Conservation (phyloP, 1,140 invertebrate species). For the Platyscapa corneri region DNA sequence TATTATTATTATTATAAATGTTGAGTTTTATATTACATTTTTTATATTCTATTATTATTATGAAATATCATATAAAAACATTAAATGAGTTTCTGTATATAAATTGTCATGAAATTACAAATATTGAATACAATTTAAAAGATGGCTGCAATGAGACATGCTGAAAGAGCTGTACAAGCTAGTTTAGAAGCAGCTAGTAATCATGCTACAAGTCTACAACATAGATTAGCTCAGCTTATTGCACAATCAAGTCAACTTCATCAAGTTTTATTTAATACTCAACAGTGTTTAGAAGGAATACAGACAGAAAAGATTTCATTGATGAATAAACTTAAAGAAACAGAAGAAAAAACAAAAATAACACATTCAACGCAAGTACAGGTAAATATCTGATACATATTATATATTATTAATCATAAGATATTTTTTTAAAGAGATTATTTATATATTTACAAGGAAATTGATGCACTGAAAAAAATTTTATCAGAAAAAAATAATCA, state of each 20-base stretch:
- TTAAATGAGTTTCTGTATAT: not conserved
- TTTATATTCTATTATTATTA: conserved; percentile 31
- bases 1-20: not conserved
- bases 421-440: not conserved
- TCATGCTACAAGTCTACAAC: conserved; percentile 73
- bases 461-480: conserved; percentile 62
- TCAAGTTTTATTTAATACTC: conserved; percentile 73
- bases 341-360: conserved; percentile 60
- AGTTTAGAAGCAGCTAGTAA: conserved; percentile 75
- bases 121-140: conserved; percentile 53
- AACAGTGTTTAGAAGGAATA: conserved; percentile 73
- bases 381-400: conserved; percentile 53
- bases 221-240: conserved; percentile 72
- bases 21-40: too few species aligned
- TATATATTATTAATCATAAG: conserved; percentile 15
- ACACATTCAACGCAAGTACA: conserved; percentile 55
- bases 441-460: conserved; percentile 58
- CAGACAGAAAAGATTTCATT: conserved; percentile 65
- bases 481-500: conserved; percentile 58
- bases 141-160: conserved; percentile 73
- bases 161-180: conserved; percentile 72
- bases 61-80: not conserved
- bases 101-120: not conserved
- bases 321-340: conserved; percentile 56
- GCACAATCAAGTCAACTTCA: conserved; percentile 73